Percentiles rank a stretch among this genome's conserved stretches.
Conservation (phyloP, 2,113 vertebrate species). For the Entelurus aequoreus region DNA sequence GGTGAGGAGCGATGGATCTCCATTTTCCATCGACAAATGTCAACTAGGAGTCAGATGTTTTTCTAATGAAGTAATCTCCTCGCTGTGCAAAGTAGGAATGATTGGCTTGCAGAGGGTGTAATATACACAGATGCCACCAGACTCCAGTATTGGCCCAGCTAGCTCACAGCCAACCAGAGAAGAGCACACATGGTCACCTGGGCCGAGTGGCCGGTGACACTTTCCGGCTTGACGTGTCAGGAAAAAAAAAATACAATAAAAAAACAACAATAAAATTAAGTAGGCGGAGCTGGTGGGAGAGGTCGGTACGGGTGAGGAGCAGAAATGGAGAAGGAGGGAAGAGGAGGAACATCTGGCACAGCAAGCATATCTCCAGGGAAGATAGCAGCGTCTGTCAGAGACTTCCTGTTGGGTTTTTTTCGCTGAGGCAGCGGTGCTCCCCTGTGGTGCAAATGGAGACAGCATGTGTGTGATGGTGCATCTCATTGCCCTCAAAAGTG, state of each 20-base stretch:
- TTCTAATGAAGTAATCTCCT: constrained; percentile 1
- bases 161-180: constrained; percentile 28
- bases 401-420: constrained; percentile 62
- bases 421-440: constrained; percentile 42
- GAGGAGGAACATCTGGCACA: constrained; percentile 63
- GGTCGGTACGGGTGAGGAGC: constrained; percentile 7
- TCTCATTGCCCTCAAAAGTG: constrained; percentile 30
- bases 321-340: constrained; percentile 17
- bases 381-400: constrained; percentile 47
- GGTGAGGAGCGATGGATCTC: neutral
- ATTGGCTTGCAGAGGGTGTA: constrained; percentile 20
- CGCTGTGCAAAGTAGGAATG: neutral
- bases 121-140: constrained; percentile 4
- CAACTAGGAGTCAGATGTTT: neutral
- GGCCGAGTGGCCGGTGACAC: constrained; percentile 32
- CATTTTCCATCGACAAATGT: constrained; percentile 1
- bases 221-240: constrained; percentile 7
- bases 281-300: neutral
- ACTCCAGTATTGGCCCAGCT: constrained; percentile 36
- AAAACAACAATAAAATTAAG: neutral
- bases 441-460: constrained; percentile 62
- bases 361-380: constrained; percentile 42
- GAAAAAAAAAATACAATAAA: neutral
- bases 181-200: constrained; percentile 46
- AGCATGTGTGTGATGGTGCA: constrained; percentile 54